Conservation (phyloP, 2,888 invertebrate genomes). For the Microplitis deprimator region DNA sequence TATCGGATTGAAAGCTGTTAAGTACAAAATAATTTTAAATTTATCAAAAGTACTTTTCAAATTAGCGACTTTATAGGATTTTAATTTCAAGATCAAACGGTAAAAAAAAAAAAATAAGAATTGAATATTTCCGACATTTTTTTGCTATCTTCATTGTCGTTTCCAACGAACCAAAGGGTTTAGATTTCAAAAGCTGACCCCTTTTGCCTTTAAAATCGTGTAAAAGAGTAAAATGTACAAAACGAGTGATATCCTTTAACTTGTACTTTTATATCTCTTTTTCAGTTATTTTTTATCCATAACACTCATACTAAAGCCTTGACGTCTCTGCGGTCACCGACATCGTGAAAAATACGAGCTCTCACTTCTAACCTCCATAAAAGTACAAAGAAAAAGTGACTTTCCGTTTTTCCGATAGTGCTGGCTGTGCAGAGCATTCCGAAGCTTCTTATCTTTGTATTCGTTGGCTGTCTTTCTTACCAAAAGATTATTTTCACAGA, state of each 20-base stretch:
- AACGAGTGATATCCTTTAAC: constrained; percentile 11
- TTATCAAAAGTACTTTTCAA: background rate
- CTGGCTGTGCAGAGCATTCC: constrained; percentile 36
- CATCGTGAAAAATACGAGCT: constrained; percentile 40
- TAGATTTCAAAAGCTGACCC: constrained; percentile 48
- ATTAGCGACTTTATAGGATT: background rate
- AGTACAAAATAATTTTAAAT: background rate
- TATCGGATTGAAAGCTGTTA: background rate
- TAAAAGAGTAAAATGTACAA: constrained; percentile 40
- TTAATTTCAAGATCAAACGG: background rate
- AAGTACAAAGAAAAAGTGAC: constrained; percentile 29
- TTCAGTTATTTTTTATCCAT: constrained; percentile 12
- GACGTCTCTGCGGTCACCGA: constrained; percentile 26
- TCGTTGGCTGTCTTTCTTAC: constrained; percentile 9
- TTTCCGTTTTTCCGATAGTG: constrained; percentile 43
- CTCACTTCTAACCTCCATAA: constrained; percentile 6
- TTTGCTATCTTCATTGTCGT: background rate
- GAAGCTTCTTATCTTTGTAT: constrained; percentile 35
- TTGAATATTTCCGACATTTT: background rate
- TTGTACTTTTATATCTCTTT: constrained; percentile 44
- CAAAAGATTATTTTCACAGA: constrained; percentile 31
- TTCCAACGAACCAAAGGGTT: constrained; percentile 29
- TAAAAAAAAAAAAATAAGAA: background rate
- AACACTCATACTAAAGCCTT: constrained; percentile 16
- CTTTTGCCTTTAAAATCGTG: constrained; percentile 36